Evolutionary conservation across 1,140 invertebrate genomes (phyloP).

Genomic region (Holotrichia oblita): DNA sequence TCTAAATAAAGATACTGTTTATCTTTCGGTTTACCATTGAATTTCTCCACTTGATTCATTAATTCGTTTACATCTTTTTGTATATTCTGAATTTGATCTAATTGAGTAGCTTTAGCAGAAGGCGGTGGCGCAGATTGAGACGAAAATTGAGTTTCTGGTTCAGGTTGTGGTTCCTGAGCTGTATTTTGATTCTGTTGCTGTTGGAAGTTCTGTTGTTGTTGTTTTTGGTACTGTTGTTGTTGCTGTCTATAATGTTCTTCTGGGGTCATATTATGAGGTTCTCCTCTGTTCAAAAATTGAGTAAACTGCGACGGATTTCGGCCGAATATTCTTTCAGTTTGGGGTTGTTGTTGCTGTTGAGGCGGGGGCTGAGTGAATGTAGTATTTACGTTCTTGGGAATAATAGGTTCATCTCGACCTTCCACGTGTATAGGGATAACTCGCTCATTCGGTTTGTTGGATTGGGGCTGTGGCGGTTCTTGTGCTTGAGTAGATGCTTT

Average conservation of each 20-base stretch:
- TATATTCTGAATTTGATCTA: constrained; percentile 81
- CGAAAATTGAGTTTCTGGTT: constrained; percentile 55
- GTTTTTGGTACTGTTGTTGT: constrained; percentile 58
- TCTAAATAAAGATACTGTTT: constrained; percentile 91
- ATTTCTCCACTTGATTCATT: constrained; percentile 80
- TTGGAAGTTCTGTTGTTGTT: constrained; percentile 60
- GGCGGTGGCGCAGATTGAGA: constrained; percentile 58
- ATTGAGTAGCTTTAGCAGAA: constrained; percentile 70
- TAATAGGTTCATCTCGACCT: constrained; percentile 78
- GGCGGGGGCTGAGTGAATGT: constrained; percentile 49
- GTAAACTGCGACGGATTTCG: constrained; percentile 51
- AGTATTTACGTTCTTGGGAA: constrained; percentile 64
- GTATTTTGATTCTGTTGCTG: constrained; percentile 54
- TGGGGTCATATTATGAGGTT: constrained; percentile 21
- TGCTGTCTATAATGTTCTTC: constrained; percentile 54
- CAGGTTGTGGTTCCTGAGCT: constrained; percentile 57
- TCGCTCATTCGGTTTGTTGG: constrained; percentile 67
- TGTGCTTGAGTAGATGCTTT: constrained; percentile 49
- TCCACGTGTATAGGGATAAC: constrained; percentile 91
- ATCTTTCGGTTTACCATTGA: constrained; percentile 76
- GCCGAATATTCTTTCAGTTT: constrained; percentile 55
- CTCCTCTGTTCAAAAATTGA: constrained; percentile 41
- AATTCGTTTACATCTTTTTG: constrained; percentile 83
- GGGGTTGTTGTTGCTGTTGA: constrained; percentile 50
- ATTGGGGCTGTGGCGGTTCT: constrained; percentile 53